These are phyloP conservation scores for Ia io DNA, from an alignment of 2,113 vertebrate species.

Conservation along the genomic window DNA sequence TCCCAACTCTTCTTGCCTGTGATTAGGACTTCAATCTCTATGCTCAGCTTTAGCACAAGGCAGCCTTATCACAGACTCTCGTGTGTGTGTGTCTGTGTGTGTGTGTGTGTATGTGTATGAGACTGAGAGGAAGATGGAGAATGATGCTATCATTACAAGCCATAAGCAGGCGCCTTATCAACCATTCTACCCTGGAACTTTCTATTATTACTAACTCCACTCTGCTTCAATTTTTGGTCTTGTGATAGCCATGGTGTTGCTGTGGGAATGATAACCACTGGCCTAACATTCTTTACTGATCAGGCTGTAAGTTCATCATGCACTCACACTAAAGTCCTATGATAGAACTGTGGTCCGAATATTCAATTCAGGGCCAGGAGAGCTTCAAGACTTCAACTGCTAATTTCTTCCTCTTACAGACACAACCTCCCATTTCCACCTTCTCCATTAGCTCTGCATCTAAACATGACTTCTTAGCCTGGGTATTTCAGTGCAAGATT, in stretches of 20 bases:
- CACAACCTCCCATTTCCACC: background rate
- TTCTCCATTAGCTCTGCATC: background rate
- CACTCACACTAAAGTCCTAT: background rate
- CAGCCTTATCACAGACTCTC: no score
- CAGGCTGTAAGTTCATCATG: background rate
- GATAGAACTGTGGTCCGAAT: background rate
- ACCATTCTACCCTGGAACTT: background rate
- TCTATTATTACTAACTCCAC: background rate
- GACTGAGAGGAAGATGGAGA: background rate
- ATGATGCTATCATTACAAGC: background rate
- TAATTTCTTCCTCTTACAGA: background rate
- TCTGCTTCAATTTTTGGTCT: background rate
- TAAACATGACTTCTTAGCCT: background rate
- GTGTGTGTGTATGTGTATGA: no score
- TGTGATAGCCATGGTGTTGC: background rate
- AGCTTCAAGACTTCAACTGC: background rate
- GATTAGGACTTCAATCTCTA: background rate
- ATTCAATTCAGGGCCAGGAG: background rate
- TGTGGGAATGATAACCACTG: background rate
- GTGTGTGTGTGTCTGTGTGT: background rate
- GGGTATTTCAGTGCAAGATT: background rate
- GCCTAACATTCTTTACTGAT: background rate
- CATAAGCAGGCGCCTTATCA: background rate
- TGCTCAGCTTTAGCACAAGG: background rate
- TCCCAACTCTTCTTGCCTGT: background rate